Evolutionary conservation across 1,140 invertebrate genomes (phyloP), one percentile per base, ranked within the genome.

Genomic region (Drosophila lacertosa): DNA sequence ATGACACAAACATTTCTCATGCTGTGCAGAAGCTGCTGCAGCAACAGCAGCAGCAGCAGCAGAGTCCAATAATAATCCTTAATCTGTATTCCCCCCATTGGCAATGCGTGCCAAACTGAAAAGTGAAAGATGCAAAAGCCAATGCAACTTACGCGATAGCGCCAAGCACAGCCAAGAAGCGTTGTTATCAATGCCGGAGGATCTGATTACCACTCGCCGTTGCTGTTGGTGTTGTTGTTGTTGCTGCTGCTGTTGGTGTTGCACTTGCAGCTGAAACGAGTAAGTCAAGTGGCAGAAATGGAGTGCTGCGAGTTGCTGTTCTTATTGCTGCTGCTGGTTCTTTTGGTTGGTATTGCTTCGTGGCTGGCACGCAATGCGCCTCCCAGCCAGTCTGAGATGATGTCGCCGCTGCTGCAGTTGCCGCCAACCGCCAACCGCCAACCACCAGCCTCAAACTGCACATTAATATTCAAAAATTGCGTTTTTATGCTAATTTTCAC

Each of bases 391-490:
- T 55, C 45, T 40, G 33, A 59, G 77, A 67, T 75, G 77, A 80
- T 57, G 78, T 75, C 57, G 64, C 69, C 44, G 53, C 40, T 16
- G 35, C 22, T 10, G 9, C 55, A 32, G 40, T 16, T 32, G 42
- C 24, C 13, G 13, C n/a, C 24, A 37, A 16, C 57, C 33, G 58
- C 58, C 26, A 62, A 22, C 29, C 37, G 15, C 59, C 26, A 62
- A 22, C 29, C 37, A n/a, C 59, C 39, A 65, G 40, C 45, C 35
- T 22, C 62, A 45, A 47, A 63, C 42, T 67, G 68, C 77, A 88
- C 79, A 90, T 90, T 90, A 90, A 90, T 90, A 90, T 90, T 90
- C 88, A 81, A 88, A 90, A 88, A 90, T 90, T 88, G 88, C 88
- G 88, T 90, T 90, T 90, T 90, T 90, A 90, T 90, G 88, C 88